Conservation (phyloP, 2,888 invertebrate genomes). For the Panorpa germanica region DNA sequence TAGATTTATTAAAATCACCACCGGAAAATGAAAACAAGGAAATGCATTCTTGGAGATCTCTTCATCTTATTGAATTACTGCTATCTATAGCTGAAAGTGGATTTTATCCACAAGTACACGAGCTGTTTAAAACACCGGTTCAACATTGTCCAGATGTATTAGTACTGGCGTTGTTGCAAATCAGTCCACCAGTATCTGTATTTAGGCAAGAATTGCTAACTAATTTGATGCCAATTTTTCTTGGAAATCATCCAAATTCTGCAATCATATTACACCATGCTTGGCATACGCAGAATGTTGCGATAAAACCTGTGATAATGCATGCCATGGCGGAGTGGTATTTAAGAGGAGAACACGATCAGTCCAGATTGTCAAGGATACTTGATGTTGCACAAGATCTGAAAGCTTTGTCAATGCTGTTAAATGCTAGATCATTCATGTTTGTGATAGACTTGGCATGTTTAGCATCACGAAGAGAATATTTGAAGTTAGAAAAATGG, state of each 20-base stretch:
- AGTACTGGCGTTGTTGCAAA: slow-evolving; percentile 73
- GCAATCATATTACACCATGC: slow-evolving; percentile 91
- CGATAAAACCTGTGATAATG: slow-evolving; percentile 71
- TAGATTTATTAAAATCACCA: slow-evolving; percentile 79
- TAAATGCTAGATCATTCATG: slow-evolving; percentile 82
- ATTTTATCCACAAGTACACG: slow-evolving; percentile 62
- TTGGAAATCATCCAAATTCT: slow-evolving; percentile 91
- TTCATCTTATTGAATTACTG: slow-evolving; percentile 78
- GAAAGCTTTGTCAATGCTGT: slow-evolving; percentile 74
- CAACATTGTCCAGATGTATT: slow-evolving; percentile 91
- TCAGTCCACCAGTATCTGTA: slow-evolving; percentile 58
- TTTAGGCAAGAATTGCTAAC: slow-evolving; percentile 74
- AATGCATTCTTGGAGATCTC: slow-evolving; percentile 79
- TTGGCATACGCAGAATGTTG: slow-evolving; percentile 68
- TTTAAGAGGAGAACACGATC: slow-evolving; percentile 79
- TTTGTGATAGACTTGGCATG: slow-evolving; percentile 98
- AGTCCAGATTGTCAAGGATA: slow-evolving; percentile 80
- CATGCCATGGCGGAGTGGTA: slow-evolving; percentile 98
- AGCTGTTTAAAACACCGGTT: slow-evolving; percentile 79
- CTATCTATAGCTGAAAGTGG: slow-evolving; percentile 77
- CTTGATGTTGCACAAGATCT: slow-evolving; percentile 92
- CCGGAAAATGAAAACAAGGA: slow-evolving; percentile 93
- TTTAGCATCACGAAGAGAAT: slow-evolving; percentile 89
- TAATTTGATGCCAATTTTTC: slow-evolving; percentile 77
- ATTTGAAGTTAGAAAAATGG: slow-evolving; percentile 97